Conservation (phyloP, 2,797 vertebrate genomes). For the Urophycis tenuis region DNA sequence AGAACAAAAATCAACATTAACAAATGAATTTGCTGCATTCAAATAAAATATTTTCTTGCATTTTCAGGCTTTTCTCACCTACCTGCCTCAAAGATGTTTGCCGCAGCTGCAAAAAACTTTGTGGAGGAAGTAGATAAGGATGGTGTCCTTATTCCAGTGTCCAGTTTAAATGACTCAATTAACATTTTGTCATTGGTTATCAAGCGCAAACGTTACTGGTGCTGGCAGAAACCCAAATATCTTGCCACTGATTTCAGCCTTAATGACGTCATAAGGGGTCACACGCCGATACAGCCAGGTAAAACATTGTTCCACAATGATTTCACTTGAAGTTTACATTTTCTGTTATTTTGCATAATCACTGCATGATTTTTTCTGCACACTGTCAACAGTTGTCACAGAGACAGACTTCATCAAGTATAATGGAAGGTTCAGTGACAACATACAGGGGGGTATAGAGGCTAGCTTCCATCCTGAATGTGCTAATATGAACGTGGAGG, state of each 20-base stretch:
- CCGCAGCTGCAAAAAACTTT: conserved; percentile 83
- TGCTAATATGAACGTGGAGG: conserved; percentile 64
- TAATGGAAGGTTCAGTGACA: conserved; percentile 69
- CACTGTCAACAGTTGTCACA: conserved; percentile 67
- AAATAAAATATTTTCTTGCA: neutral
- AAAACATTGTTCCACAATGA: conserved; percentile 32
- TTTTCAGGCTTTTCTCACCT: conserved; percentile 8
- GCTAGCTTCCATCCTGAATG: conserved; percentile 57
- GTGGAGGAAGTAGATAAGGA: conserved; percentile 79
- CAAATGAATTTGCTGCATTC: too few relatives aligned
- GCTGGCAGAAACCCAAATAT: conserved; percentile 87
- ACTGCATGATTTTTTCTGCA: neutral
- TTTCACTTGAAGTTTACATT: neutral
- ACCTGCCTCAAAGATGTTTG: conserved; percentile 77
- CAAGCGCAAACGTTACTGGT: conserved; percentile 79
- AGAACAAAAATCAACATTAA: neutral
- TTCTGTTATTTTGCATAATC: neutral
- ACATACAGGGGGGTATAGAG: conserved; percentile 58
- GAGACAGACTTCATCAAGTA: conserved; percentile 87
- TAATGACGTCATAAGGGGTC: conserved; percentile 77
- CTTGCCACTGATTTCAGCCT: conserved; percentile 76
- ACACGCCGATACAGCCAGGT: conserved; percentile 77
- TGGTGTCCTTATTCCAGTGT: conserved; percentile 79
- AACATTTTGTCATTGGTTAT: conserved; percentile 77
- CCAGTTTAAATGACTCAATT: conserved; percentile 77